Evolutionary conservation across 2,113 vertebrate species (phyloP).

Genomic region (Chroicocephalus ridibundus): DNA sequence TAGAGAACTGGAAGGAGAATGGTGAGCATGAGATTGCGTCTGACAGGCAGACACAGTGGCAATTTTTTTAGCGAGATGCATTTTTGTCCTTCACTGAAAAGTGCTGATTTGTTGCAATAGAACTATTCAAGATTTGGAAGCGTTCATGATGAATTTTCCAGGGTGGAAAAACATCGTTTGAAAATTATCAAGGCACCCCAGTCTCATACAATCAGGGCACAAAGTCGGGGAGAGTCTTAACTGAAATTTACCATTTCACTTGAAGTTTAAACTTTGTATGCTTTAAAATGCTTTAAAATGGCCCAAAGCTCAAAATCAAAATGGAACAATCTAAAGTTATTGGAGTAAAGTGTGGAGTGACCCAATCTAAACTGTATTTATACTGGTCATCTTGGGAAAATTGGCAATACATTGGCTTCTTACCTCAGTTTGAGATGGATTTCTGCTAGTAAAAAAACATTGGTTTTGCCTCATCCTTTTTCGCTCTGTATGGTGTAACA

Average conservation of each 20-base stretch:
- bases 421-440: neutral
- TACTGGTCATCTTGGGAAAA: slow-evolving; percentile 19
- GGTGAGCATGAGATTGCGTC: slow-evolving; percentile 38
- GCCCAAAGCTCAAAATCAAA: neutral
- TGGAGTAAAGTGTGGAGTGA: neutral
- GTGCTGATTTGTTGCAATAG: slow-evolving; percentile 25
- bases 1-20: neutral
- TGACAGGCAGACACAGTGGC: slow-evolving; percentile 25
- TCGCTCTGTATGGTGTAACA: neutral
- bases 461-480: accelerated
- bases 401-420: neutral
- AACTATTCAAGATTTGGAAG: slow-evolving; percentile 11
- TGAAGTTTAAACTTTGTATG: neutral
- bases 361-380: neutral
- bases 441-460: neutral
- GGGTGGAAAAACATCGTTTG: neutral
- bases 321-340: slow-evolving; percentile 25
- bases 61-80: neutral
- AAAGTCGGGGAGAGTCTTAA: neutral
- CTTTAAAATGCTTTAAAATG: neutral
- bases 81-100: slow-evolving; percentile 35
- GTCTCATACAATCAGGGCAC: neutral
- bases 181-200: neutral
- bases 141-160: neutral
- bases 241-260: neutral